Base-by-base conservation (phyloP, 92 coral and sea anemone genomes). In the Heteractis magnifica region DNA sequence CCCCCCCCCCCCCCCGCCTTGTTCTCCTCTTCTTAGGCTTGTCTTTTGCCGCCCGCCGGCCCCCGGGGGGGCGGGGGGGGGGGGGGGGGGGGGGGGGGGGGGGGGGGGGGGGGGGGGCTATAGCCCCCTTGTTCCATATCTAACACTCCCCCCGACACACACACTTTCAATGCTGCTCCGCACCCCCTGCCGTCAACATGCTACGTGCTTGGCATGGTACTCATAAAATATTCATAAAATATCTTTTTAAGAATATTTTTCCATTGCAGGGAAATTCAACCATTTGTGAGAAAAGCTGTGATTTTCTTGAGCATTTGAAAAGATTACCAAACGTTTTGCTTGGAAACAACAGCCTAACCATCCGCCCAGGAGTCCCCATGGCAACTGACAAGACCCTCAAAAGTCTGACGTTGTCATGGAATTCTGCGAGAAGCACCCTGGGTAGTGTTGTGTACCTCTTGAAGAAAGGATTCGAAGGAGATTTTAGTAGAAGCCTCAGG, bases 321-420 rank as follows among this genome's bases (percentile, higher is more conserved):
- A 64, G 12, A 3, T 44, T 62, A 11, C 49, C 60, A 4, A 64
- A 75, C 9, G 49, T 83, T 6, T 58, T 53, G 65, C 12, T 49
- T 18, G 87, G 87, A 58, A 52, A 84, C 21, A 52, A 49, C 49
- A 75, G 75, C 41, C 64, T 76, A 6, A 84, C 81, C 19, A 48
- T 8, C 18, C 11, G 52, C 0, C 87, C 87, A 48, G 87, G 87
- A 6, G 51, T 64, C 50, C 87, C 87, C 13, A 74, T 65, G 21
- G 87, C 58, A 60, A 60, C 65, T 0, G 60, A 53, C 20, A 84
- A 59, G 51, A 75, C n/a, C 15, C 6, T 77, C 10, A 64, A 73
- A 21, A 75, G 71, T 26, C 65, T 84, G n/a, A 77, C 87, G 65
- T 76, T 84, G 87, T 84, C 87, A 76, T 84, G 87, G 87, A 23